Evolutionary conservation across 2,113 vertebrate species (phyloP).

Genomic region (Engystomops pustulosus): DNA sequence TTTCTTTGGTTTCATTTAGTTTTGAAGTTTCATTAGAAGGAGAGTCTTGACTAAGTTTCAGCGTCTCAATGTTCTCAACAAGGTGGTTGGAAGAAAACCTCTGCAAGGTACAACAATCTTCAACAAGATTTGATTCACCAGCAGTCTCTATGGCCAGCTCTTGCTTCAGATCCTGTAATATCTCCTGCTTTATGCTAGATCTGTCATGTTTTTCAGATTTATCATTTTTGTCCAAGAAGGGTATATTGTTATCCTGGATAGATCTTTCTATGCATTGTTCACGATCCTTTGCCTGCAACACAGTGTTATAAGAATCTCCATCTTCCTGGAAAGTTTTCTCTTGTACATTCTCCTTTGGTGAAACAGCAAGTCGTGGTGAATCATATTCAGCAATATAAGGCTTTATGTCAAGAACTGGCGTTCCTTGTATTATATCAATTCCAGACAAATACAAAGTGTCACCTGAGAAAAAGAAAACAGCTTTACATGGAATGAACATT

Average conservation of each 20-base stretch:
- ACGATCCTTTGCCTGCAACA: neutral
- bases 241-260: neutral
- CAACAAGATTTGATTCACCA: neutral
- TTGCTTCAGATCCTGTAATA: neutral
- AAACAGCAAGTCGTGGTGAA: constrained; percentile 66
- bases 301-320: neutral
- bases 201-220: neutral
- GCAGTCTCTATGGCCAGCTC: neutral
- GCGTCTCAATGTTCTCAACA: neutral
- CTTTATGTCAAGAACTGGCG: constrained; percentile 87
- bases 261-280: neutral
- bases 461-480: constrained; percentile 71
- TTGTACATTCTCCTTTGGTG: constrained; percentile 16
- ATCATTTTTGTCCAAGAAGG: neutral
- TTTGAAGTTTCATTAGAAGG: neutral
- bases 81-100: neutral
- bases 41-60: neutral
- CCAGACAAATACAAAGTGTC: constrained; percentile 82
- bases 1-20: neutral
- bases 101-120: neutral
- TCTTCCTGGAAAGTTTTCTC: constrained; percentile 13
- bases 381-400: constrained; percentile 91
- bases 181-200: neutral
- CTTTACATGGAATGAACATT: too few relatives aligned
- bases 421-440: constrained; percentile 87